Base-by-base conservation (phyloP, 2,888 invertebrate genomes). In the Anthrax anthrax region DNA sequence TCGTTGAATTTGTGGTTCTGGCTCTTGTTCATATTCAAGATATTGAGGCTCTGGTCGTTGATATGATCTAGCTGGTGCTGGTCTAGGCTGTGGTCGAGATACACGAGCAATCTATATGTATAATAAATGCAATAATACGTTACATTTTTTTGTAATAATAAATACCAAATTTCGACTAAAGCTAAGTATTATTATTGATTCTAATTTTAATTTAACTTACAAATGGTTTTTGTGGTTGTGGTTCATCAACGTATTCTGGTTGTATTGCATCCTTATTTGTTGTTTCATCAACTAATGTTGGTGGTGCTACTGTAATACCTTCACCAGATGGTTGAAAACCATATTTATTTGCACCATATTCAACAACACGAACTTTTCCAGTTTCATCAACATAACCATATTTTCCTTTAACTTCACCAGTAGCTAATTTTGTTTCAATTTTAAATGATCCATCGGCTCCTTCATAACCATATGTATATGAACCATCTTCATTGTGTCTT, bases 391-490 rank as follows among this genome's bases (percentile, higher is more conserved):
- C 82, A 71, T 88, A 90, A 3, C 90, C 90, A 61, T 90, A 90
- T 64, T 90, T 90, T 55, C 90, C 90, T 68, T 84, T 85, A 12
- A 89, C 89, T 57, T 88, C 88, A 1, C 89, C 89, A 8, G 75
- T 75, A 1, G 81, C 76, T 18, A 80, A 69, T 64, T 89, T 89
- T 12, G 89, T 89, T 68, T 89, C 90, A 59, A 89, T 89, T 71
- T 89, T 88, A 72, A 89, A 89, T 6, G 84, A 81, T 37, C 89
- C 90, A 61, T 91, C 90, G 29, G 78, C 88, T 3, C 83, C 84
- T 62, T 90, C 90, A 65, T 87, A 90, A 0, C 88, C 89, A 59
- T 88, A 90, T 0, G 90, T 90, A 69, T 91, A 91, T 0, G 88
- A 88, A 45, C 88, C 88, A 61, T 88, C 88, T 63, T 88, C 87